These are phyloP conservation scores for Trichogramma evanescens DNA, from an alignment of 2,888 invertebrate species.

Conservation along the genomic window DNA sequence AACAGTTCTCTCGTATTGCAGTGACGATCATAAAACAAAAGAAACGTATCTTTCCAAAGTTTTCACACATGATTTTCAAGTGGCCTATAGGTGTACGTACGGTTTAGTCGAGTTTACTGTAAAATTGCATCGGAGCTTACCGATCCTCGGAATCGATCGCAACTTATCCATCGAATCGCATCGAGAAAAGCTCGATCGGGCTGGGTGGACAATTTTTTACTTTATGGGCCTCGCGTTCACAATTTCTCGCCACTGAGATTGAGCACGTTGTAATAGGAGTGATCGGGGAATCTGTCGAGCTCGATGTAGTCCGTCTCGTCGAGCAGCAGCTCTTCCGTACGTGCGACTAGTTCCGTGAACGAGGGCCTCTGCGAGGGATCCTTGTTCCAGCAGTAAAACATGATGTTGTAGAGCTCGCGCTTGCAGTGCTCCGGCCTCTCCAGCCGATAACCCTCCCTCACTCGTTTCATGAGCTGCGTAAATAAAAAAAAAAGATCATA, in stretches of 20 bases:
- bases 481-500: not conserved
- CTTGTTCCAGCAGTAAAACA: slow-evolving; percentile 93
- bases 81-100: too few species aligned
- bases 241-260: slow-evolving; percentile 79
- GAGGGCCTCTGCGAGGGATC: slow-evolving; percentile 76
- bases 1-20: too few species aligned
- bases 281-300: slow-evolving; percentile 84
- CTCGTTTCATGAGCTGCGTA: slow-evolving; percentile 61
- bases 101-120: too few species aligned
- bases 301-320: slow-evolving; percentile 92
- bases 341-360: slow-evolving; percentile 73
- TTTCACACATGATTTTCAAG: too few species aligned
- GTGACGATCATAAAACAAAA: too few species aligned
- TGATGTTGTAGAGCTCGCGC: slow-evolving; percentile 85
- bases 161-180: too few species aligned
- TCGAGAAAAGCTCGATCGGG: too few species aligned
- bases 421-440: slow-evolving; percentile 92
- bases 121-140: too few species aligned
- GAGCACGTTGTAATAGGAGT: slow-evolving; percentile 82
- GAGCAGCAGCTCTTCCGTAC: slow-evolving; percentile 76
- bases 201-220: too few species aligned
- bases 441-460: slow-evolving; percentile 77
- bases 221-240: slow-evolving; percentile 35
- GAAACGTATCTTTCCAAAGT: too few species aligned
- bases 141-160: too few species aligned